Evolutionary conservation across 2,797 vertebrate genomes (phyloP).

Genomic region (Anableps anableps): DNA sequence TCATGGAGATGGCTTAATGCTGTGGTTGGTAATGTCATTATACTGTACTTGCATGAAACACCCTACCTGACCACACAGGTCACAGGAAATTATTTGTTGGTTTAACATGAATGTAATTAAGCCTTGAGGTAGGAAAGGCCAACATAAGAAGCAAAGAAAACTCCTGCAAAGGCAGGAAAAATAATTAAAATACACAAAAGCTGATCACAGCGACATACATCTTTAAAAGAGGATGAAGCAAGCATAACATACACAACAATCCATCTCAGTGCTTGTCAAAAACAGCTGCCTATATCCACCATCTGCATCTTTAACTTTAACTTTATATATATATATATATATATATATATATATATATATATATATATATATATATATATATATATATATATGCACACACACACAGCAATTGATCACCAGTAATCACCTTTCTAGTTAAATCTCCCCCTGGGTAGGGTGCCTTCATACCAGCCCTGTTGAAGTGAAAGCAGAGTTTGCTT

Average conservation of each 20-base stretch:
- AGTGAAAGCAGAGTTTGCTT: too few relatives aligned
- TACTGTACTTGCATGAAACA: slow-evolving; percentile 8
- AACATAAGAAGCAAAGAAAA: neutral
- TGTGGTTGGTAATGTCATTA: neutral
- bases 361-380: too few relatives aligned
- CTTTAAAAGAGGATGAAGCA: neutral
- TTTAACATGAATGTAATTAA: slow-evolving; percentile 2
- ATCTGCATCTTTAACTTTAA: neutral
- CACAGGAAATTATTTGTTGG: slow-evolving; percentile 27
- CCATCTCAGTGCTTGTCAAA: neutral
- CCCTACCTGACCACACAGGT: slow-evolving; percentile 24
- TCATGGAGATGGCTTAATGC: neutral
- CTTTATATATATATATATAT: too few relatives aligned
- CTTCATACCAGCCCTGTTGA: too few relatives aligned
- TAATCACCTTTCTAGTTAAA: too few relatives aligned
- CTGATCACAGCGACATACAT: neutral
- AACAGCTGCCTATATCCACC: slow-evolving; percentile 6
- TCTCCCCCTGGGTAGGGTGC: too few relatives aligned
- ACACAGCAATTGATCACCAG: too few relatives aligned
- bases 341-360: too few relatives aligned
- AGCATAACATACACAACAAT: neutral
- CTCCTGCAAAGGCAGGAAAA: neutral
- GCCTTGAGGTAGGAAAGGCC: neutral
- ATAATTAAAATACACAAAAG: neutral
- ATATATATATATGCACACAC: too few relatives aligned